Base-by-base conservation (phyloP, 2,113 vertebrate species). In the Malurus cyaneus region DNA sequence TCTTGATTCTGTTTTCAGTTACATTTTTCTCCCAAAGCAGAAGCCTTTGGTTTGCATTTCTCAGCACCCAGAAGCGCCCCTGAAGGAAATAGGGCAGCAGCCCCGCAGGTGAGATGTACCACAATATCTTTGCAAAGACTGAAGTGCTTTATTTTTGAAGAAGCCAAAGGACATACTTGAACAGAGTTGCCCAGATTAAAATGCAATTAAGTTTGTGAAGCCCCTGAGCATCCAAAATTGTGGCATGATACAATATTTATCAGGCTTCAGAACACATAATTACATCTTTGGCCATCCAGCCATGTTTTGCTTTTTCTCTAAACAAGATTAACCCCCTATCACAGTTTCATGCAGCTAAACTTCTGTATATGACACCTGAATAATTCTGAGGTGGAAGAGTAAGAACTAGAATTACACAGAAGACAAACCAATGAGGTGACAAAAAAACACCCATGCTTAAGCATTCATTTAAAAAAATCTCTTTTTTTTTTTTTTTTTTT, bases 191-290 rank as follows among this genome's bases (percentile, higher is more conserved):
- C 31, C 29, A 93, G 67, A 92, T 93, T 94, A 95, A 95, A 95
- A 92, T 12, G 6, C 73, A 94, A 78, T 95, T 95, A 92, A 79
- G 54, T 44, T 53, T 91, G 82, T 61, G 79, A 88, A 96, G 83
- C 67, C 67, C 64, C 83, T 83, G n/a, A 83, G 82, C 60, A 84
- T 78, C 76, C 86, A 83, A 92, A 96, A 88, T 47, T 65, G 83
- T 86, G 53, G 36, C 4, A 3, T 16, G 44, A 90, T 96, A 72
- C 65, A 96, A 86, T 92, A 96, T 95, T 93, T 94, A 93, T 60
- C 77, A 96, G 86, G 61, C 60, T 91, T 94, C 94, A 86, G 90
- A 92, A 86, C 53, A 83, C 76, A 88, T 86, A 89, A 95, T 83
- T 71, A 83, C 56, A 89, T 93, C 76, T 92, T 49, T 56, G 80